These are phyloP conservation scores for Cynoglossus semilaevis DNA, from an alignment of 2,113 vertebrate species.

Conservation along the genomic window DNA sequence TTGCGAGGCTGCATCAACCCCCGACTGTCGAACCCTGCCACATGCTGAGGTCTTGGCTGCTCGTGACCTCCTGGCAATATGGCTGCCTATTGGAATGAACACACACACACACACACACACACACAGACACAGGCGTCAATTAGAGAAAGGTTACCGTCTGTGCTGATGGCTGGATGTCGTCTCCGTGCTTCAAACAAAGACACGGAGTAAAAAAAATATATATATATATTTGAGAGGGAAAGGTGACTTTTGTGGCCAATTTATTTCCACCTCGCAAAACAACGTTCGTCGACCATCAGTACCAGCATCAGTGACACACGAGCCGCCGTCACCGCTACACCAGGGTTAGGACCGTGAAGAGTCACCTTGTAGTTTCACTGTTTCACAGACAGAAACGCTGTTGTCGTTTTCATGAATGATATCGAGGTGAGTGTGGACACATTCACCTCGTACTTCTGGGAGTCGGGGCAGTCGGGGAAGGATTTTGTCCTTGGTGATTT, in stretches of 20 bases:
- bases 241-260: conserved; percentile 43
- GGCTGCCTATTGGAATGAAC: conserved; percentile 53
- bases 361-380: conserved; percentile 47
- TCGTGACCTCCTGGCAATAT: conserved; percentile 60
- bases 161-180: conserved; percentile 57
- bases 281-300: background rate
- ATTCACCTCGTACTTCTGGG: too few species aligned
- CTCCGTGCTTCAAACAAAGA: conserved; percentile 36
- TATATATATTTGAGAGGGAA: conserved; percentile 29
- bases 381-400: too few species aligned
- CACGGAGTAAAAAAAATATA: conserved; percentile 20
- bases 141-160: conserved; percentile 80
- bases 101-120: conserved; percentile 28
- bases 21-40: conserved; percentile 42
- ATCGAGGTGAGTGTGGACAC: too few species aligned
- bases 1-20: conserved; percentile 55
- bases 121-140: conserved; percentile 68
- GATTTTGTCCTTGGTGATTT: too few species aligned
- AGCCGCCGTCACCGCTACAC: background rate
- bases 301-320: background rate
- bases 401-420: too few species aligned
- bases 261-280: conserved; percentile 42
- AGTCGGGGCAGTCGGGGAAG: too few species aligned
- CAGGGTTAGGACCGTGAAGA: background rate
- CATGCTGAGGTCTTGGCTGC: conserved; percentile 53